Evolutionary conservation across 2,888 invertebrate genomes (phyloP).

Genomic region (Rutpela maculata): DNA sequence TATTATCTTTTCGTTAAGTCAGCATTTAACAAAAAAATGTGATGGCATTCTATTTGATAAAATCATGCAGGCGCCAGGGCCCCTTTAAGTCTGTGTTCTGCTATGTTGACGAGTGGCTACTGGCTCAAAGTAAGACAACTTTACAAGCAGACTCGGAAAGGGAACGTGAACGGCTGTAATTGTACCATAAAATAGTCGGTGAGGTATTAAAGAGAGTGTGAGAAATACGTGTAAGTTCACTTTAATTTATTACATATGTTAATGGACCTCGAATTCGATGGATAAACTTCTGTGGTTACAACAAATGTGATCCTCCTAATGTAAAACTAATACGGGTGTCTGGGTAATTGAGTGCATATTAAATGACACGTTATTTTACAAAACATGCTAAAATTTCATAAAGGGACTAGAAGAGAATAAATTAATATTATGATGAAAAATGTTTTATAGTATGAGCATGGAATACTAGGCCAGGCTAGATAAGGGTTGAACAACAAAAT

Average conservation of each 20-base stretch:
- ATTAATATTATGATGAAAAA: too few relatives aligned
- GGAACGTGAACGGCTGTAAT: conserved; percentile 35
- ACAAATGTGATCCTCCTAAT: background rate
- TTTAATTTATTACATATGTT: conserved; percentile 45
- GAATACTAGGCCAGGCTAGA: too few relatives aligned
- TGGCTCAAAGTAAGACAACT: conserved; percentile 18
- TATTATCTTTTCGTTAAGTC: too few relatives aligned
- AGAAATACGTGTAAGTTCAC: conserved; percentile 41
- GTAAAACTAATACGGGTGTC: background rate
- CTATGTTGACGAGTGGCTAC: conserved; percentile 18
- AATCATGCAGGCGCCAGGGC: background rate
- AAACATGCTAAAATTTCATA: background rate
- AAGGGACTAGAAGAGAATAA: too few relatives aligned
- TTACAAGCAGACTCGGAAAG: background rate
- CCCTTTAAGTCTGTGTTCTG: background rate
- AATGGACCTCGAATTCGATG: conserved; percentile 28
- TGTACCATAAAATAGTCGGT: conserved; percentile 44
- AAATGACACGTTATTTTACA: background rate
- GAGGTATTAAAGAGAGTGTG: conserved; percentile 44
- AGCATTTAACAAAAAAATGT: too few relatives aligned
- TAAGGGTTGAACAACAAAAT: too few relatives aligned
- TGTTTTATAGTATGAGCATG: too few relatives aligned
- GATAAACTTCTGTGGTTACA: conserved; percentile 39
- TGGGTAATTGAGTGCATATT: background rate
- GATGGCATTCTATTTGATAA: background rate